Evolutionary conservation across 1,140 invertebrate species (phyloP).

Genomic region (Pteromalus puparum): DNA sequence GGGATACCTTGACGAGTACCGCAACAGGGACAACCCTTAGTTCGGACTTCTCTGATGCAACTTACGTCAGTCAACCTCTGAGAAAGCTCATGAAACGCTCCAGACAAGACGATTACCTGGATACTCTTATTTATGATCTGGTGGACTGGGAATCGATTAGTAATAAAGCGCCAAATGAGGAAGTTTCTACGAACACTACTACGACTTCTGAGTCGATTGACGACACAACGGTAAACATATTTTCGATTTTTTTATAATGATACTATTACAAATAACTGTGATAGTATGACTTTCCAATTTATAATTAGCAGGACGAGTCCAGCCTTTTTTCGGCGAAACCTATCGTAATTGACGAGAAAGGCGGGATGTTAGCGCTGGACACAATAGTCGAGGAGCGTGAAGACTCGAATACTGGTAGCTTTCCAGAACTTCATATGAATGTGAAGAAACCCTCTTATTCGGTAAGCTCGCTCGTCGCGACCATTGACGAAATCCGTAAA

Average conservation of each 20-base stretch:
- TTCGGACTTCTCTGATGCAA: slow-evolving; percentile 67
- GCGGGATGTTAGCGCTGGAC: slow-evolving; percentile 74
- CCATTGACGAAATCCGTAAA: slow-evolving; percentile 80
- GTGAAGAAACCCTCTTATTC: slow-evolving; percentile 72
- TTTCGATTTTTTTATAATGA: neutral
- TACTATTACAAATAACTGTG: neutral
- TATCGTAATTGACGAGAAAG: slow-evolving; percentile 77
- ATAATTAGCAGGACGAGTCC: slow-evolving; percentile 44
- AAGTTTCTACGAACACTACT: slow-evolving; percentile 28
- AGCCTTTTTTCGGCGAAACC: slow-evolving; percentile 77
- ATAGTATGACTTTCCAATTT: neutral
- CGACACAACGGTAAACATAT: slow-evolving; percentile 58
- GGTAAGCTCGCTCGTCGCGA: slow-evolving; percentile 78
- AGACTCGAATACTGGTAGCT: slow-evolving; percentile 61
- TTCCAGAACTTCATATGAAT: slow-evolving; percentile 65
- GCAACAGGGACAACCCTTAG: slow-evolving; percentile 67
- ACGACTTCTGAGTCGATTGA: slow-evolving; percentile 37
- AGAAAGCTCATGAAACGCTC: slow-evolving; percentile 67
- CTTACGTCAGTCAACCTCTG: slow-evolving; percentile 72
- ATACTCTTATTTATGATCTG: slow-evolving; percentile 75
- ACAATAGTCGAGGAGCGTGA: slow-evolving; percentile 78
- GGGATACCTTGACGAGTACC: slow-evolving; percentile 77
- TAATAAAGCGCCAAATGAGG: slow-evolving; percentile 53
- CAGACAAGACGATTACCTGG: slow-evolving; percentile 77
- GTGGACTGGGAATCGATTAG: slow-evolving; percentile 66